These are phyloP conservation scores for Leucophenga montana DNA, from an alignment of 2,888 invertebrate genomes.

Conservation along the genomic window DNA sequence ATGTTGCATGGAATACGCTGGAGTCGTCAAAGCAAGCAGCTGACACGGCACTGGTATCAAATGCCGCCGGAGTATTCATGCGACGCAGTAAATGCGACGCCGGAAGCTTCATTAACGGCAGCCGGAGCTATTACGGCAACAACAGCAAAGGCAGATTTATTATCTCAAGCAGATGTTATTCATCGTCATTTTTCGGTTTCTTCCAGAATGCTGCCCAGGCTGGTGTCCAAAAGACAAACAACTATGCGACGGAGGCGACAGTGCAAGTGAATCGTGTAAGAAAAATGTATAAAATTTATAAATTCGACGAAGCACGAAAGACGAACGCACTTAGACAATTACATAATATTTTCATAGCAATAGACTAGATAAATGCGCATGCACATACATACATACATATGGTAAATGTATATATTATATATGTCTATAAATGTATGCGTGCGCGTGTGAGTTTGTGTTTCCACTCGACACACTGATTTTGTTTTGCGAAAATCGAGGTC, in stretches of 20 bases:
- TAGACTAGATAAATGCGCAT: conserved; percentile 55
- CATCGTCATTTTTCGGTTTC: conserved; percentile 70
- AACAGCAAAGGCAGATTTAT: conserved; percentile 32
- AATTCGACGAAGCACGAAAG: not conserved
- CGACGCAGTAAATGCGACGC: not conserved
- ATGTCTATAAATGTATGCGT: conserved; percentile 24
- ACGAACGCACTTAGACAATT: conserved; percentile 1
- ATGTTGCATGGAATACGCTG: too few species aligned
- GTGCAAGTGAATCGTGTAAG: conserved; percentile 72
- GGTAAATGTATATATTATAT: not conserved
- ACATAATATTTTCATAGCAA: conserved; percentile 21
- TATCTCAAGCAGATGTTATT: conserved; percentile 52
- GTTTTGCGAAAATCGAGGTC: conserved; percentile 9
- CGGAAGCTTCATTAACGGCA: conserved; percentile 20
- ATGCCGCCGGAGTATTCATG: not conserved
- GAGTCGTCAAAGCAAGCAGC: too few species aligned
- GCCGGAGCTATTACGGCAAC: conserved; percentile 38
- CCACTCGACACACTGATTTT: conserved; percentile 42
- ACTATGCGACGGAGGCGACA: conserved; percentile 73
- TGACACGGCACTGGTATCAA: too few species aligned
- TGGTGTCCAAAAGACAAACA: conserved; percentile 67
- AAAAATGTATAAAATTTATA: conserved; percentile 19
- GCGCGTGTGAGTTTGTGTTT: conserved; percentile 22
- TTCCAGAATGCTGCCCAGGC: conserved; percentile 69
- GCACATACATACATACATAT: conserved; percentile 5